Conservation (phyloP, 2,888 invertebrate genomes). For the Andricus quercusramuli region DNA sequence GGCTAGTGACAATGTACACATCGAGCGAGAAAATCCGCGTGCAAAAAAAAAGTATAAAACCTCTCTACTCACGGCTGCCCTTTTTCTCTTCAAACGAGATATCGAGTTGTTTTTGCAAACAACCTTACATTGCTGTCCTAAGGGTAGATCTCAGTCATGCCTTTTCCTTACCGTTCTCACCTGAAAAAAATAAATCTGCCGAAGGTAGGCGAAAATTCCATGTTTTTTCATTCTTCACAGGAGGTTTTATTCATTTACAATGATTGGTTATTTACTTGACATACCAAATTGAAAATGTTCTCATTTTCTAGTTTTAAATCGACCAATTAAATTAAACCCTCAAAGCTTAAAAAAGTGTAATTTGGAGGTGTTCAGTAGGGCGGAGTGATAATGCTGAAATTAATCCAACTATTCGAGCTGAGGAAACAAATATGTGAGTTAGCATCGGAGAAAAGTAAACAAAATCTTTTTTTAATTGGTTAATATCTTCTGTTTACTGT, state of each 20-base stretch:
- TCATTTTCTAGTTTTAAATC: too few relatives aligned
- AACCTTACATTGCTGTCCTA: constrained; percentile 25
- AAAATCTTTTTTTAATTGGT: too few relatives aligned
- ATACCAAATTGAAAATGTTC: too few relatives aligned
- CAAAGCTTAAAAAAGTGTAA: too few relatives aligned
- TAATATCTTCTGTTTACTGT: too few relatives aligned
- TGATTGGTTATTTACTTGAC: too few relatives aligned
- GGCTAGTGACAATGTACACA: constrained; percentile 33
- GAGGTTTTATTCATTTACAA: not conserved
- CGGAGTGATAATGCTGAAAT: too few relatives aligned
- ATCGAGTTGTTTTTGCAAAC: constrained; percentile 25
- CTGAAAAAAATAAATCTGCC: not conserved
- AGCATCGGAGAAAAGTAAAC: too few relatives aligned
- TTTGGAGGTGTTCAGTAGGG: too few relatives aligned
- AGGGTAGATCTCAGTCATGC: constrained; percentile 3
- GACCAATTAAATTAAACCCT: too few relatives aligned
- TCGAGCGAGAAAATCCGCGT: constrained; percentile 5
- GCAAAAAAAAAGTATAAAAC: constrained; percentile 1
- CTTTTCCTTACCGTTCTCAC: not conserved
- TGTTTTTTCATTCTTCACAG: not conserved
- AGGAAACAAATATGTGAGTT: too few relatives aligned
- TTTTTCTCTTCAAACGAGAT: constrained; percentile 28
- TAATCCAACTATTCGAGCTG: too few relatives aligned
- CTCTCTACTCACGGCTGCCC: constrained; percentile 9
- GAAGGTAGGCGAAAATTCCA: not conserved